Percentiles rank a stretch among this genome's conserved stretches.
Conservation (phyloP, 2,113 vertebrate genomes). For the Aix galericulata region DNA sequence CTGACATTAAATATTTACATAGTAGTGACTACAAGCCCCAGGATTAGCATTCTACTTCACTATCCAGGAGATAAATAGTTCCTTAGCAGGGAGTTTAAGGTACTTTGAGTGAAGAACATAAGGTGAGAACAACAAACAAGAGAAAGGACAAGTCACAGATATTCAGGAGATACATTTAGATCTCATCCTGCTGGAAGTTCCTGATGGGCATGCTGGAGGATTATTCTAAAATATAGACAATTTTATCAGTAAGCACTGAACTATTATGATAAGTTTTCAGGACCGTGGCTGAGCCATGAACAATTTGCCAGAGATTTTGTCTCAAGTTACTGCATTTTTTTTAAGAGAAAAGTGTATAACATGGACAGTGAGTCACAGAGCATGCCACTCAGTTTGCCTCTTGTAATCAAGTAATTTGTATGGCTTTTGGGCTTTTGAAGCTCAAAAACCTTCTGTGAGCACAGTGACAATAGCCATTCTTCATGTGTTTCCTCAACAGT, state of each 20-base stretch:
- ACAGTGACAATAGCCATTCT: neutral
- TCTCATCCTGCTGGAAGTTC: neutral
- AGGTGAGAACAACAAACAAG: neutral
- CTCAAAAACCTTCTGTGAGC: neutral
- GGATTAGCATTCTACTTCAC: neutral
- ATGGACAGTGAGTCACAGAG: neutral
- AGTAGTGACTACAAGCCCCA: neutral
- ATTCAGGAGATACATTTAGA: neutral
- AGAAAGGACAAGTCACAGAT: neutral
- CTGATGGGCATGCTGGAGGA: neutral
- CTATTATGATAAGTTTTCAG: neutral
- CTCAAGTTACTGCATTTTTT: neutral
- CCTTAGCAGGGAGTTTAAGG: neutral
- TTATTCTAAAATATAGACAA: neutral
- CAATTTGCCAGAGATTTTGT: neutral
- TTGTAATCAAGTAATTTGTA: accelerated
- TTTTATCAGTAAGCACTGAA: neutral
- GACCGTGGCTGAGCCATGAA: neutral
- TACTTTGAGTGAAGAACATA: neutral
- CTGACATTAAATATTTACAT: constrained; percentile 55
- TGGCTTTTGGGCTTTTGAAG: neutral
- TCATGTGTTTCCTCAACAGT: neutral
- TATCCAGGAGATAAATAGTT: neutral
- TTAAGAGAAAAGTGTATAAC: neutral
- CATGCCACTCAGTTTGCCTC: neutral